A percentile compares a stretch with the other conserved stretches of the same genome.
Evolutionary conservation across 1,140 invertebrate species (phyloP).

Genomic region (Drosophila prosaltans): DNA sequence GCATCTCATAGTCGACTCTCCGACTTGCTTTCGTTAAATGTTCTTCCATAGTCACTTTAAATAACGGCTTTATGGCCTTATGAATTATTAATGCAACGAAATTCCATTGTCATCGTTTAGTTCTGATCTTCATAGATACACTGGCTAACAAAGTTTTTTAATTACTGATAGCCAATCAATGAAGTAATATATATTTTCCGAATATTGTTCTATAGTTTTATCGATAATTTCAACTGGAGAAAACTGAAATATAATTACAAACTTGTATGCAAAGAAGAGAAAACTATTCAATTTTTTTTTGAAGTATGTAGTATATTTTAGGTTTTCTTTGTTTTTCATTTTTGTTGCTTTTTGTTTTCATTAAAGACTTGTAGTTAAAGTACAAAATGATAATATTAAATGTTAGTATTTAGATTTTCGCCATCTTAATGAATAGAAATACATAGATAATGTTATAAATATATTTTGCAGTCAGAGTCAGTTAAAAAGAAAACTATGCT

Average conservation of each 20-base stretch:
- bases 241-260: not conserved
- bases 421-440: slow-evolving; percentile 38
- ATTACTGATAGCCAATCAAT: too few species aligned
- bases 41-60: slow-evolving; percentile 29
- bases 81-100: slow-evolving; percentile 54
- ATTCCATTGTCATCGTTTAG: slow-evolving; percentile 33
- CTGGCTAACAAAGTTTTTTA: not conserved
- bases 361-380: slow-evolving; percentile 50
- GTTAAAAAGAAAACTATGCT: slow-evolving; percentile 13
- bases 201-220: too few species aligned
- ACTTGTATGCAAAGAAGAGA: slow-evolving; percentile 14
- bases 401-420: slow-evolving; percentile 34
- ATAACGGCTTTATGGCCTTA: slow-evolving; percentile 41
- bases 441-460: slow-evolving; percentile 14
- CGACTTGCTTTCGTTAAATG: not conserved
- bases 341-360: slow-evolving; percentile 30
- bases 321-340: slow-evolving; percentile 50
- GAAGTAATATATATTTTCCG: too few species aligned
- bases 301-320: slow-evolving; percentile 63
- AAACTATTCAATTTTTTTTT: slow-evolving; percentile 4
- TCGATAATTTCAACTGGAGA: not conserved
- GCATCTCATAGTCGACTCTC: not conserved
- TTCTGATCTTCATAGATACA: slow-evolving; percentile 4
- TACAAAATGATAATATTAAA: slow-evolving; percentile 60
- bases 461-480: slow-evolving; percentile 7